Percentiles rank a stretch among this genome's conserved stretches.
phyloP scores from a whole-genome alignment of 2,113 vertebrate genomes.

The Cottus gobio region DNA sequence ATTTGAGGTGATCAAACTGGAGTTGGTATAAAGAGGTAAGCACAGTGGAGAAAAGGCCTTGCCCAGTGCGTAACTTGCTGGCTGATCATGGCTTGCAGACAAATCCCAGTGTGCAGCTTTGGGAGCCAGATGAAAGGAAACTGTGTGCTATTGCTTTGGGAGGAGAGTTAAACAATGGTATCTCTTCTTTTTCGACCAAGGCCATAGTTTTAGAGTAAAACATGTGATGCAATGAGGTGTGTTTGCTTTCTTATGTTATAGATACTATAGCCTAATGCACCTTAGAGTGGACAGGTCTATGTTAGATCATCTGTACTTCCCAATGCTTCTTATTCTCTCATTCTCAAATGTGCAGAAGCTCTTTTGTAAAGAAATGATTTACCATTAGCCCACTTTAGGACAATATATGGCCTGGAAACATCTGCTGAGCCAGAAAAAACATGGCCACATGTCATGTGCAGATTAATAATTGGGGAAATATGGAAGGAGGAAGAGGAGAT shows the following conservation, averaged over 20 bases:
- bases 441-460: constrained; percentile 21
- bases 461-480: constrained; percentile 29
- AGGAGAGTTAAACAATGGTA: constrained; percentile 31
- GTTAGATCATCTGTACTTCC: background rate
- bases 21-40: constrained; percentile 28
- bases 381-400: background rate
- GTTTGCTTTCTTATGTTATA: constrained; percentile 37
- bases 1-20: constrained; percentile 38
- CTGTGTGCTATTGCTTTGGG: constrained; percentile 39
- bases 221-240: constrained; percentile 14
- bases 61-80: constrained; percentile 25
- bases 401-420: constrained; percentile 16
- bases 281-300: background rate
- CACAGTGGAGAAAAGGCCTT: constrained; percentile 30
- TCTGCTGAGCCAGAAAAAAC: constrained; percentile 28
- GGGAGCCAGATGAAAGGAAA: constrained; percentile 47
- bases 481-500: constrained; percentile 6
- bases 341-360: background rate
- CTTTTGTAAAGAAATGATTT: background rate
- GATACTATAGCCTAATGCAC: background rate
- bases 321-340: constrained; percentile 7
- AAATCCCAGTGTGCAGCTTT: constrained; percentile 53
- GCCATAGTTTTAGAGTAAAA: constrained; percentile 8
- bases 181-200: constrained; percentile 39
- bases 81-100: constrained; percentile 48